Percentiles rank a stretch among this genome's conserved stretches.
Conservation (phyloP, 2,888 invertebrate species). For the Sphaerophoria rueppellii region DNA sequence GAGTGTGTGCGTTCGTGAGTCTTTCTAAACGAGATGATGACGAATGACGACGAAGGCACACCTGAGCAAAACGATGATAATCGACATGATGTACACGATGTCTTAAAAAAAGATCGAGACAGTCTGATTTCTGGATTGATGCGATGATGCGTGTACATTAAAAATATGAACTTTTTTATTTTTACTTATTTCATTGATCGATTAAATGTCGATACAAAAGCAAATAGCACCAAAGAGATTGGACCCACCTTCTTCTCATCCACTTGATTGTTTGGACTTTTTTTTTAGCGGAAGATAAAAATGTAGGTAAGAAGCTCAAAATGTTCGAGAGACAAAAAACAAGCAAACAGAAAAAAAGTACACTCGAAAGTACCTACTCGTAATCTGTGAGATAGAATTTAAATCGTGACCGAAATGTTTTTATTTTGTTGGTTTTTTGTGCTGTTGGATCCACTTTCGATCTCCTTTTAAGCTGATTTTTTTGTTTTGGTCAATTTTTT, state of each 20-base stretch:
- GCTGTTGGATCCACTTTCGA: constrained; percentile 52
- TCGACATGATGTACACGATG: constrained; percentile 1
- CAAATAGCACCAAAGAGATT: constrained; percentile 55
- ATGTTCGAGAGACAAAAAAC: background rate
- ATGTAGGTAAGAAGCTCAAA: constrained; percentile 34
- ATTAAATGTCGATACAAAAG: constrained; percentile 71
- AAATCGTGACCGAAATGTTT: constrained; percentile 71
- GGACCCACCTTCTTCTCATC: constrained; percentile 61
- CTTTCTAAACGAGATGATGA: constrained; percentile 59
- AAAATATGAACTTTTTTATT: constrained; percentile 13
- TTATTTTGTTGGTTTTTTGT: constrained; percentile 31
- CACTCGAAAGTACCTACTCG: constrained; percentile 33
- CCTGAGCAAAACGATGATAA: constrained; percentile 67
- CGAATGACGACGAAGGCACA: constrained; percentile 70
- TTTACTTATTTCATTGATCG: constrained; percentile 62
- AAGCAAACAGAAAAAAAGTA: constrained; percentile 1
- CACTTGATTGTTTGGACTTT: background rate
- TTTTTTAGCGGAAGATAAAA: constrained; percentile 10
- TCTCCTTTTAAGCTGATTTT: constrained; percentile 41
- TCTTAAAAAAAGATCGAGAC: constrained; percentile 44
- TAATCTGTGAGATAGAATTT: constrained; percentile 71
- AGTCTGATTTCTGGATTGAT: constrained; percentile 67
- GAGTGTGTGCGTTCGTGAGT: background rate
- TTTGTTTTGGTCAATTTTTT: constrained; percentile 27
- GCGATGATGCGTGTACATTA: constrained; percentile 70